Base-by-base conservation (phyloP, 2,888 invertebrate genomes). In the Parnassius smintheus region DNA sequence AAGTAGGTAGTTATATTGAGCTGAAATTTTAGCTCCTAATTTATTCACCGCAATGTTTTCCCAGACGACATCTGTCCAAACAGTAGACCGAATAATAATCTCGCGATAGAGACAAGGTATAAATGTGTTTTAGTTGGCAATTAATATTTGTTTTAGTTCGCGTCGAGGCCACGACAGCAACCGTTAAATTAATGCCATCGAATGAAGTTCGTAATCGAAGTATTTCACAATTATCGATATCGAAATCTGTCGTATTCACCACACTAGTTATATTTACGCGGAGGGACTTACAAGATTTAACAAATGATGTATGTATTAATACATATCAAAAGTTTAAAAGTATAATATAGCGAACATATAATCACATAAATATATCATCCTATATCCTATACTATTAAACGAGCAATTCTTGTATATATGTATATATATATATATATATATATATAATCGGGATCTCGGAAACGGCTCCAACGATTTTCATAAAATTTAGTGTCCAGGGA, bases 61-160 rank as follows among this genome's bases (percentile, higher is more conserved):
- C 61, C 50, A 54, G 44, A 51, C 62, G 55, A 55, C 62, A 59
- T 59, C 62, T 63, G 62, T 63, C 51, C 59, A 63, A 63, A 63
- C 59, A 55, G 42, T n/a, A 25, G 13, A 18, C 42, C 56, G 42
- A 54, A 55, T 49, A 58, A 55, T 49, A 54, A 48, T 55, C 51
- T 41, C 41, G 18, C 35, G 41, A 51, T 59, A 50, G 13, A 50
- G 55, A 63, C 59, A 59, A 49, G 12, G 46, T 54, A 62, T 59
- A 42, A 63, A 63, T 59, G 55, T 59, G 55, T 63, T 63, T 55
- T 18, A 44, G 18, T 63, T 55, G 50, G 50, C 51, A 55, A 59
- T 63, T 63, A 55, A 63, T 63, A 59, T 55, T 63, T 59, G 55
- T 62, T 62, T 62, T 55, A 55, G 55, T 55, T 58, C 49, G 35